These are phyloP conservation scores for Listrodromus nycthemerus DNA, from an alignment of 2,888 invertebrate species.

Conservation along the genomic window DNA sequence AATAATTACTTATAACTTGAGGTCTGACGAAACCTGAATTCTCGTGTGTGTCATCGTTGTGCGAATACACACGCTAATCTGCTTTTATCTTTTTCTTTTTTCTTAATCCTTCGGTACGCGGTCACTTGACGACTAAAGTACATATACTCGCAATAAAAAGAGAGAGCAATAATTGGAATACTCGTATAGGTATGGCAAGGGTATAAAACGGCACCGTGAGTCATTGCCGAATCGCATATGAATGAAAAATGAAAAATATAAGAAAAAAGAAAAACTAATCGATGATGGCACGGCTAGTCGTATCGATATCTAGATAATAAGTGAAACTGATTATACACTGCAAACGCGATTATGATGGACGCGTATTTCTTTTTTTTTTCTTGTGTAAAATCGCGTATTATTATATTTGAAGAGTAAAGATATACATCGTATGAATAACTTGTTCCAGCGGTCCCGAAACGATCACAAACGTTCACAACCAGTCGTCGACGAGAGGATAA, in stretches of 20 bases:
- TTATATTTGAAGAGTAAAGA: conserved; percentile 49
- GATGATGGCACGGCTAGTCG: conserved; percentile 64
- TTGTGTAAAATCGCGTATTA: conserved; percentile 30
- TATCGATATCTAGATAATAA: conserved; percentile 57
- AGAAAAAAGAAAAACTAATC: conserved; percentile 31
- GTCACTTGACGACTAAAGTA: conserved; percentile 58
- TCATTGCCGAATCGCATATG: conserved; percentile 23
- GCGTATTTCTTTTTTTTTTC: conserved; percentile 3
- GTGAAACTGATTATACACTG: conserved; percentile 46
- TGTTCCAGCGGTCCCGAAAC: conserved; percentile 62
- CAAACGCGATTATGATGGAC: conserved; percentile 37
- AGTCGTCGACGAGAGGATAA: conserved; percentile 63
- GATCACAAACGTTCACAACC: conserved; percentile 70
- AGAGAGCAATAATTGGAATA: conserved; percentile 47
- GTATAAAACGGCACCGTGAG: conserved; percentile 61
- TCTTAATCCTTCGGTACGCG: conserved; percentile 46
- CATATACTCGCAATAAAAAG: conserved; percentile 28
- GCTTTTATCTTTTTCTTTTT: neutral
- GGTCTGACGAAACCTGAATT: conserved; percentile 84
- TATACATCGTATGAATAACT: conserved; percentile 53
- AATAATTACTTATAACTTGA: conserved; percentile 80
- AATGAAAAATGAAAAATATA: conserved; percentile 18
- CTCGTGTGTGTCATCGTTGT: conserved; percentile 41
- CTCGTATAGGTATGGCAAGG: conserved; percentile 59
- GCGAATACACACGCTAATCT: conserved; percentile 36